A percentile compares a stretch with the other conserved stretches of the same genome.
Conservation (phyloP, 2,113 vertebrate genomes). For the Rafetus swinhoei region DNA sequence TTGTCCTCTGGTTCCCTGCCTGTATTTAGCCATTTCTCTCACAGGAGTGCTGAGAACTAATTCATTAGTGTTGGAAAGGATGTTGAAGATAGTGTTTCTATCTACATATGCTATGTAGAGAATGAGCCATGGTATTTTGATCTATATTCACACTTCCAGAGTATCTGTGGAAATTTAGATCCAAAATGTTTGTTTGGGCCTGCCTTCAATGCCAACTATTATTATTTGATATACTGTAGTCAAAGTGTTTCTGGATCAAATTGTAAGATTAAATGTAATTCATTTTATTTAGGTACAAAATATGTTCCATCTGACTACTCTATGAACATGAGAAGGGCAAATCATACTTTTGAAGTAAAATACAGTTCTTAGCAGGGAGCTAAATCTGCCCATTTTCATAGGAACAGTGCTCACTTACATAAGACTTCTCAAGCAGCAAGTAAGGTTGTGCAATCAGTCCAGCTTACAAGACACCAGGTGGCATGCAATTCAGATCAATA, state of each 20-base stretch:
- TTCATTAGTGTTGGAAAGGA: neutral
- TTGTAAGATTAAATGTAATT: neutral
- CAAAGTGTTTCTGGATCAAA: neutral
- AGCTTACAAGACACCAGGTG: constrained; percentile 78
- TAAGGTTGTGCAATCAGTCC: constrained; percentile 4
- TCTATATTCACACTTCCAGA: neutral
- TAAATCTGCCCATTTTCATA: neutral
- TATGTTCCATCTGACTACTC: neutral
- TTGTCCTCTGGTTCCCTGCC: neutral
- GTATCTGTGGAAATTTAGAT: neutral
- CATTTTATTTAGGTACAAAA: neutral
- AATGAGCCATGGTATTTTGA: neutral
- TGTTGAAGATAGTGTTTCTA: neutral
- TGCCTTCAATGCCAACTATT: neutral
- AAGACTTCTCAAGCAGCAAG: neutral
- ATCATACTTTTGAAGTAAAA: rapidly evolving
- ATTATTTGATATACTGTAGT: neutral
- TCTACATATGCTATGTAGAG: neutral
- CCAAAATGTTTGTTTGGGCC: neutral
- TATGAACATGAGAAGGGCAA: rapidly evolving
- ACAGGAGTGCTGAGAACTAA: neutral
- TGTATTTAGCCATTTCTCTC: neutral
- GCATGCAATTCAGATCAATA: constrained; percentile 79
- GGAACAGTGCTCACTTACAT: neutral
- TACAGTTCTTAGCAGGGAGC: neutral